Base-by-base conservation (phyloP, 2,113 vertebrate genomes). In the Oryzias curvinotus region DNA sequence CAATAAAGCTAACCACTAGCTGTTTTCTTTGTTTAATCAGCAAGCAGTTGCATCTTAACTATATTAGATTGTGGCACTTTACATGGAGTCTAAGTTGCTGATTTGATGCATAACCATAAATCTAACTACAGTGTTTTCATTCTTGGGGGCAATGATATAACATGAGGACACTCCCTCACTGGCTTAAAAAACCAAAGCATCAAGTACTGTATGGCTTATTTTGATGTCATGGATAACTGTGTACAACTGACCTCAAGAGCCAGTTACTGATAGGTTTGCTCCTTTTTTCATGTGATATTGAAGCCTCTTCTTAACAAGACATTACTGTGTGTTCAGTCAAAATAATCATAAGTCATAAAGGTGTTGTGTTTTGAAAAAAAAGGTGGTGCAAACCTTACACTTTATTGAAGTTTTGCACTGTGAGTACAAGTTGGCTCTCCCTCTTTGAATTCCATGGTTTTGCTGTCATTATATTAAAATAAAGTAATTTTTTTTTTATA, bases 201-300 rank as follows among this genome's bases (percentile, higher is more conserved):
- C 79, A 55, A 67, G 59, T 82, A 75, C 65, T 72, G 77, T 81
- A 71, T 78, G 77, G 82, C 85, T 86, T 79, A 69, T 77, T 71
- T 62, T 76, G 68, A 81, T 84, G 68, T 81, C 73, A 71, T 77
- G 78, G 83, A 84, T 82, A 77, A 75, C 70, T 83, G 77, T 82
- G 57, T 74, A 79, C 57, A 70, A 64, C 57, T 72, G 78, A 83
- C 30, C 30, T 36, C 82, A 75, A 78, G 66, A 12, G 30, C 10
- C 30, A 21, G 21, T 21, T 21, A 68, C 66, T 57, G 45, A 28
- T 42, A 71, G 82, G 78, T 90, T 87, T 85, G 83, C 77, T 82
- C 79, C 84, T 85, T 74, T 77, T 84, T 89, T 75, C 75, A 74
- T 63, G 75, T 86, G 83, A 88, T 75, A 48, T 46, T 48, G 81